Evolutionary conservation across 2,113 vertebrate genomes (phyloP).

Genomic region (Dinomys branickii): DNA sequence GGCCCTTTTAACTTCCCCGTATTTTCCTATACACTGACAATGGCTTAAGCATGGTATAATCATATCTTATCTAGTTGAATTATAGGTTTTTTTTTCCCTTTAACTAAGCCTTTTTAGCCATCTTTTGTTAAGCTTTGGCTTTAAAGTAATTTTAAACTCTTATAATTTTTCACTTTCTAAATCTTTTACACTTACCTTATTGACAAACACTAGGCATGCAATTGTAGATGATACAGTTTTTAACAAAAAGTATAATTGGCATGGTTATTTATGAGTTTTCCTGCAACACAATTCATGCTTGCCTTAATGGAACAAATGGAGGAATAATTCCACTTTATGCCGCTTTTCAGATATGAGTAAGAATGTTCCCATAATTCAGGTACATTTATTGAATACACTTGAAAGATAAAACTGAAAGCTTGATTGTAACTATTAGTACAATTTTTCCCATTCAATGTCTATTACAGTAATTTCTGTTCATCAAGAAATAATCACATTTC

Average conservation of each 20-base stretch:
- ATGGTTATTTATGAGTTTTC: slow-evolving; percentile 28
- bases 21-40: slow-evolving; percentile 79
- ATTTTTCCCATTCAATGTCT: slow-evolving; percentile 73
- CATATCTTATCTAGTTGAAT: slow-evolving; percentile 55
- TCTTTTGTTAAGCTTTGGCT: slow-evolving; percentile 75
- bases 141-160: slow-evolving; percentile 74
- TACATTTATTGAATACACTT: slow-evolving; percentile 65
- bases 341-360: slow-evolving; percentile 77
- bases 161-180: slow-evolving; percentile 69
- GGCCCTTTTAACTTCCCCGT: slow-evolving; percentile 69
- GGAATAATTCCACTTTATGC: slow-evolving; percentile 56
- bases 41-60: slow-evolving; percentile 70
- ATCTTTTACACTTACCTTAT: slow-evolving; percentile 67
- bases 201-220: slow-evolving; percentile 55
- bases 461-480: slow-evolving; percentile 85
- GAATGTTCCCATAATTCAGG: slow-evolving; percentile 67
- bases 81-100: background rate
- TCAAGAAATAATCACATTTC: slow-evolving; percentile 87
- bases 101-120: slow-evolving; percentile 55
- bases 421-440: slow-evolving; percentile 77
- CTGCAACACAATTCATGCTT: background rate
- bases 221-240: background rate
- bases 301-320: slow-evolving; percentile 36
- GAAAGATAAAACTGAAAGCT: slow-evolving; percentile 56
- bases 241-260: background rate